Evolutionary conservation across 1,140 invertebrate genomes (phyloP).

Genomic region (Drosophila arizonae): DNA sequence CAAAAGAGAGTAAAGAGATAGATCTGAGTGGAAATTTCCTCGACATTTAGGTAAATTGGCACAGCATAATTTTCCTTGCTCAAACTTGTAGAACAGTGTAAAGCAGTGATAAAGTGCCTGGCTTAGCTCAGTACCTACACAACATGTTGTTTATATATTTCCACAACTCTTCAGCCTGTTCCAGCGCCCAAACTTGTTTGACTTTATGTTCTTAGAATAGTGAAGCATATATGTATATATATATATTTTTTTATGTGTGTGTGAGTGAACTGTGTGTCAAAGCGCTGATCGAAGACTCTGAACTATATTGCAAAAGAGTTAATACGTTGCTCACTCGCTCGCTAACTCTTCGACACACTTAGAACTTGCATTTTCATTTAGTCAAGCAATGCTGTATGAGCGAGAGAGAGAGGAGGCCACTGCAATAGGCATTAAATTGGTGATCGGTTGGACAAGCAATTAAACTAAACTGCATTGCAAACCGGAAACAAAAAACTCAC

Average conservation of each 20-base stretch:
- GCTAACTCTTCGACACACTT: too few relatives aligned
- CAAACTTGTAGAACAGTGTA: constrained; percentile 2
- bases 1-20: not conserved
- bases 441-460: constrained; percentile 1
- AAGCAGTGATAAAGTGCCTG: not conserved
- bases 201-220: constrained; percentile 10
- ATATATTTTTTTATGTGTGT: too few relatives aligned
- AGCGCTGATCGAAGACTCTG: constrained; percentile 3
- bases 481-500: constrained; percentile 2
- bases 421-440: not conserved
- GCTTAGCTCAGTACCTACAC: not conserved
- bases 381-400: too few relatives aligned
- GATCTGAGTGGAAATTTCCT: constrained; percentile 13
- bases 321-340: not conserved
- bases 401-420: too few relatives aligned
- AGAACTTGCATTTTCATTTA: too few relatives aligned
- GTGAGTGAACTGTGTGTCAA: not conserved
- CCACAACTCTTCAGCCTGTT: constrained; percentile 3
- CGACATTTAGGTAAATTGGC: not conserved
- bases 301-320: not conserved
- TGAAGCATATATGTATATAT: not conserved
- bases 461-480: constrained; percentile 15
- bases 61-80: not conserved
- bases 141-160: constrained; percentile 4
- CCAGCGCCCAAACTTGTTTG: constrained; percentile 11